Conservation (phyloP, 2,113 vertebrate genomes). For the Micromys minutus region DNA sequence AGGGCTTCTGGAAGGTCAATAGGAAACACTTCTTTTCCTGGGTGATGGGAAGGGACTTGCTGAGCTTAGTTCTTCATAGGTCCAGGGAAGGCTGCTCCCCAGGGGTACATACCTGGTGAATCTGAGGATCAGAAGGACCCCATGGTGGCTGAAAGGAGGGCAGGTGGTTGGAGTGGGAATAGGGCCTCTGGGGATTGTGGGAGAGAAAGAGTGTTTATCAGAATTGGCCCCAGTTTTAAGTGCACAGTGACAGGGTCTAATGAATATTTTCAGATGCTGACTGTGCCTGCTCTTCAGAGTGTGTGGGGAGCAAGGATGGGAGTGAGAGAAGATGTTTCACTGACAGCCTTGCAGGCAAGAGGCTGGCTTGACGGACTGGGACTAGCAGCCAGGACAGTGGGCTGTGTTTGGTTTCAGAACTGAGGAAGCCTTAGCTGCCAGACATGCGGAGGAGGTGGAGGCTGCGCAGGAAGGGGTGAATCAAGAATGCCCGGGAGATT, state of each 20-base stretch:
- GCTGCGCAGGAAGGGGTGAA: background rate
- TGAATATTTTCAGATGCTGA: background rate
- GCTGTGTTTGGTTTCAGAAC: background rate
- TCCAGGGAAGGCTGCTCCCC: background rate
- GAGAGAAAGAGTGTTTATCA: background rate
- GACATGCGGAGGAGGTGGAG: too few relatives aligned
- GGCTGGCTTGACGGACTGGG: background rate
- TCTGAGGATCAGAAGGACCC: background rate
- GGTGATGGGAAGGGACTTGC: background rate
- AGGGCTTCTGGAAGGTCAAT: background rate
- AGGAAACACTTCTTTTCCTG: background rate
- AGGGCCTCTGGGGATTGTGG: background rate
- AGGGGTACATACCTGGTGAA: background rate
- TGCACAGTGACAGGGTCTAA: background rate
- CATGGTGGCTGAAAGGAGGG: background rate
- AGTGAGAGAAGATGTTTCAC: too few relatives aligned
- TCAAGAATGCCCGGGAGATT: background rate
- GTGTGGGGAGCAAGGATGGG: background rate
- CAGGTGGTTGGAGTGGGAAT: background rate
- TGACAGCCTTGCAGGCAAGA: background rate
- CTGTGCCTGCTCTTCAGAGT: background rate
- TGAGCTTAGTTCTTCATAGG: background rate
- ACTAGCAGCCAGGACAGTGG: background rate
- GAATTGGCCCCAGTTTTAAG: background rate
- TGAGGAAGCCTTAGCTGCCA: background rate